These are phyloP conservation scores for Anniella stebbinsi DNA, from an alignment of 2,797 vertebrate species.

Conservation along the genomic window DNA sequence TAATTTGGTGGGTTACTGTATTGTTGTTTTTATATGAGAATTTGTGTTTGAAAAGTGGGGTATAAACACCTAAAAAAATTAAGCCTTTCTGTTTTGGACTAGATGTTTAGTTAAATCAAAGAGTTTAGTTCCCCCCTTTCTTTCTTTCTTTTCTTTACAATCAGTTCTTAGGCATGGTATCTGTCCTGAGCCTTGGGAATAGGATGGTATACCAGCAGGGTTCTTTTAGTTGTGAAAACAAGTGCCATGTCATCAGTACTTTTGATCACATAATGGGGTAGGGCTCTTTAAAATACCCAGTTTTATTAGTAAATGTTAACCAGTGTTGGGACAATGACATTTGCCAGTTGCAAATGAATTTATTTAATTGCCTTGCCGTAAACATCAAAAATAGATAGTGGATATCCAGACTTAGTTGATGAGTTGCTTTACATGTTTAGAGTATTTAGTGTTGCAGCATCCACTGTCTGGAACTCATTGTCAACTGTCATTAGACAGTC, in stretches of 20 bases:
- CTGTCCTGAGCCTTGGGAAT: neutral
- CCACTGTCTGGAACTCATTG: too few relatives aligned
- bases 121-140: neutral
- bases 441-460: too few relatives aligned
- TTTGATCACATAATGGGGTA: neutral
- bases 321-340: neutral
- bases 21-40: neutral
- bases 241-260: neutral
- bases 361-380: neutral
- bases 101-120: neutral
- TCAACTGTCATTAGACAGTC: too few relatives aligned
- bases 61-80: neutral
- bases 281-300: neutral
- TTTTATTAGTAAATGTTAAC: neutral
- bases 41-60: neutral
- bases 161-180: neutral
- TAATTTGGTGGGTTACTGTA: neutral
- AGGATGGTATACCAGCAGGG: neutral
- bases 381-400: neutral
- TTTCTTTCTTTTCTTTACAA: neutral
- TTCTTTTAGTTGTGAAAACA: neutral
- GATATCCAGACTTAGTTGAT: fast-evolving
- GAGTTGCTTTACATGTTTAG: neutral
- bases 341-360: neutral
- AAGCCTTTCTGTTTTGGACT: neutral